Evolutionary conservation across 1,140 invertebrate genomes (phyloP), one percentile per base, ranked within the genome.

Genomic region (Brachionus manjavacas): DNA sequence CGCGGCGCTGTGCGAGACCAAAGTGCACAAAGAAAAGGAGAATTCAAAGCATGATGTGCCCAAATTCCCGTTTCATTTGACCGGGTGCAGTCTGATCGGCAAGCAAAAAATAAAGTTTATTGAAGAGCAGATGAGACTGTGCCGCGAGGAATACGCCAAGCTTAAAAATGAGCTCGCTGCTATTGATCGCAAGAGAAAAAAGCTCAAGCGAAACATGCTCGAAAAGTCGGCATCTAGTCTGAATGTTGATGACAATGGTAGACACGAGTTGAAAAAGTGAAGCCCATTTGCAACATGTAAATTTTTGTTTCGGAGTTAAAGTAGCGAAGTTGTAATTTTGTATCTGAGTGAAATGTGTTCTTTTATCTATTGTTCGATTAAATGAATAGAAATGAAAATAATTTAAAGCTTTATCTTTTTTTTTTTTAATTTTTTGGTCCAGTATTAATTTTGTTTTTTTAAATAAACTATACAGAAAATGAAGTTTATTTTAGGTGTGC

Each of bases 101-200:
- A 81, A 81, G 20, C 79, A 81, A 28, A 60, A 46, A 39, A 81
- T 81, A 41, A 60, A 43, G 12, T 81, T 64, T 46, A 81, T 81
- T 25, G 79, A 81, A 81, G 79, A 81, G 46, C 79, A 81, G 43
- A 81, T 81, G 79, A 60, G 79, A 23, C 16, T 81, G 20, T 81
- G 79, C 46, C n/a, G 79, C 35, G 79, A 81, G 25, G 79, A 81
- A n/a, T 81, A 81, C 20, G 79, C 79, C 12, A 81, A 81, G 25
- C 52, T 81, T 9, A 81, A 81, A 28, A 81, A 81, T 16, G 79
- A 81, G 43, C 23, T 81, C 14, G 52, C 79, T 12, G 55, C 52
- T 25, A 81, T 81, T 43, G 79, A 81, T 23, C 49, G 79, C 6
- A 81, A 81, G n/a, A 81, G 60, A 35, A 81, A 81, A 81, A 81